Conservation (phyloP, 1,140 invertebrate species). For the Trichoplusia ni region DNA sequence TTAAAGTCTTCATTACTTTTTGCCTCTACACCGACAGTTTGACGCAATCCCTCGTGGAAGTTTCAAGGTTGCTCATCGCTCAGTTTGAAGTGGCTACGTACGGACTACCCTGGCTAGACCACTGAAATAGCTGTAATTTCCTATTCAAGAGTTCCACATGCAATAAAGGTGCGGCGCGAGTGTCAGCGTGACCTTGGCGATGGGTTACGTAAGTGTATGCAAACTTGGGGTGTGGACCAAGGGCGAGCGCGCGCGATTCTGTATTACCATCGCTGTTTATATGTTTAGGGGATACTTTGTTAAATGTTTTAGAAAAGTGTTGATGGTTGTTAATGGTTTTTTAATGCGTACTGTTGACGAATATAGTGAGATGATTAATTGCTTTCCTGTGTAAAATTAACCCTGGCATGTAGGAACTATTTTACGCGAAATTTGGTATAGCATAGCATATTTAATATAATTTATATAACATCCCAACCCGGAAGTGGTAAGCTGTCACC, state of each 20-base stretch:
- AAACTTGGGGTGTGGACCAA: constrained; percentile 56
- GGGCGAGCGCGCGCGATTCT: constrained; percentile 47
- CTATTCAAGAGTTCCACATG: constrained; percentile 55
- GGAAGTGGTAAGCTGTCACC: no score
- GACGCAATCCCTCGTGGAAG: constrained; percentile 12
- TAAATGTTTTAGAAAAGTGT: no score
- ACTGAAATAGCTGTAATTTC: constrained; percentile 57
- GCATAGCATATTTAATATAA: no score
- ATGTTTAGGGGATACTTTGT: not conserved
- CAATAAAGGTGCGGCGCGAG: constrained; percentile 57
- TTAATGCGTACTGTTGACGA: no score
- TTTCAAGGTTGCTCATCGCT: constrained; percentile 14
- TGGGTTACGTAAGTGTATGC: constrained; percentile 59
- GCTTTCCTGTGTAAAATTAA: no score
- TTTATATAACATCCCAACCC: no score
- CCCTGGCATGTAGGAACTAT: no score
- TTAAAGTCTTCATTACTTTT: constrained; percentile 16
- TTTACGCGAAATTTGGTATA: no score
- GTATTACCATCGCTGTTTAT: constrained; percentile 6
- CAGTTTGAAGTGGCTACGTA: constrained; percentile 35
- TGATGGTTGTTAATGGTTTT: constrained; percentile 1
- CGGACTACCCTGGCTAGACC: constrained; percentile 21
- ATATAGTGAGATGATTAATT: no score
- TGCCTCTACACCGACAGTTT: constrained; percentile 10
- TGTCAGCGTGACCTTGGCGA: constrained; percentile 59